Evolutionary conservation across 2,797 vertebrate genomes (phyloP), one percentile per base, ranked within the genome.

Genomic region (Mus caroli): DNA sequence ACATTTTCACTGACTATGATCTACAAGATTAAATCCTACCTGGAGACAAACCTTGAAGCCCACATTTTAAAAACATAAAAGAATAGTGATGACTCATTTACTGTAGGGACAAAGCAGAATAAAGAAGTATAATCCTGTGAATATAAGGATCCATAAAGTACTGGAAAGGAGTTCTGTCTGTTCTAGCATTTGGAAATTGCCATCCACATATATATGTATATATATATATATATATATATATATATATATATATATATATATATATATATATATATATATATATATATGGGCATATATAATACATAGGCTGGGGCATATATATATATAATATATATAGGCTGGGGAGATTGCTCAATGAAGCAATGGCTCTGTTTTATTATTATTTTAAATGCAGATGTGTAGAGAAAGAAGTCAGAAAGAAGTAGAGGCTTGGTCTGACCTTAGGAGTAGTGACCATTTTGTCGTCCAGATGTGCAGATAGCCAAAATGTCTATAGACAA

Each of bases 81-180:
- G 64, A 95, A 69, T 22, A 94, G 69, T 46, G 52, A 83, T 69
- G 43, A 69, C 84, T 71, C 17, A 40, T 86, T 93, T 80, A 67
- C 14, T 62, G 31, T 9, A 6, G 6, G 34, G 17, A 4, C 2
- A 67, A 15, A 11, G 22, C 12, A 3, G 28, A 43, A 64, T 67
- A 37, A 46, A 64, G 4, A 54, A 62, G 0, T 1, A 50, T 8
- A 85, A 7, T 34, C 1, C 1, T 64, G 40, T 60, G 14, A 76
- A 58, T 90, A 40, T 12, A 15, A 13, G 37, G 20, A 4, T 14
- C 6, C 28, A 52, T 20, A 67, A 62, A 20, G 15, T 31, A 11
- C 52, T 37, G 14, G 17, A n/a, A 11, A 28, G 31, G 31, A 75
- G 4, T 12, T 91, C 43, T 26, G 1, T 67, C 85, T 94, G 11